Evolutionary conservation across 2,113 vertebrate genomes (phyloP).

Genomic region (Empidonax alnorum): DNA sequence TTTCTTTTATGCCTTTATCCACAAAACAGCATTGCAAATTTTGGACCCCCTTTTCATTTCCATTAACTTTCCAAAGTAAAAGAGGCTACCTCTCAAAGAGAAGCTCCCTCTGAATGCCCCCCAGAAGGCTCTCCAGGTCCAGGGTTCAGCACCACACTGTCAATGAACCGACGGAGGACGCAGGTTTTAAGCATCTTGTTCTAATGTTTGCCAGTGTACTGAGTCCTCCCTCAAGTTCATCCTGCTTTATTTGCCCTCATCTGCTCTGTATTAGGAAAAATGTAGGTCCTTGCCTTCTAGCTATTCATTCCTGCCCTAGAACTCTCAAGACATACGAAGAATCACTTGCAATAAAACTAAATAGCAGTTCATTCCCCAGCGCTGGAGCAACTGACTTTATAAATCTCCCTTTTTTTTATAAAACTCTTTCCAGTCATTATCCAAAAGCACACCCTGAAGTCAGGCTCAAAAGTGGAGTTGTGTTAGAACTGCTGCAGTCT

Average conservation of each 20-base stretch:
- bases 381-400: conserved; percentile 14
- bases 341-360: conserved; percentile 57
- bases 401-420: conserved; percentile 36
- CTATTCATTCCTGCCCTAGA: conserved; percentile 64
- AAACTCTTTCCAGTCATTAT: conserved; percentile 18
- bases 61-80: neutral
- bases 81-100: neutral
- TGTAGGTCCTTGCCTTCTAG: conserved; percentile 66
- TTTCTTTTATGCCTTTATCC: neutral
- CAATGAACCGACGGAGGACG: neutral
- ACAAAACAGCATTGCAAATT: conserved; percentile 24
- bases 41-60: neutral
- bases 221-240: conserved; percentile 45
- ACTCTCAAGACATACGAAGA: conserved; percentile 42
- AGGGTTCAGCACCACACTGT: neutral
- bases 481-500: conserved; percentile 16
- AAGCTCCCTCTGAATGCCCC: neutral
- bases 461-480: neutral
- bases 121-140: neutral
- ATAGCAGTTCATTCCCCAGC: conserved; percentile 12
- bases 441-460: conserved; percentile 22
- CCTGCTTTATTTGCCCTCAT: conserved; percentile 65
- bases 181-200: conserved; percentile 45
- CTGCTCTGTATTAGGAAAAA: conserved; percentile 68
- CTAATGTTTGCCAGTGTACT: conserved; percentile 42